Conservation (phyloP, 1,140 invertebrate species). For the Cepaea nemoralis region DNA sequence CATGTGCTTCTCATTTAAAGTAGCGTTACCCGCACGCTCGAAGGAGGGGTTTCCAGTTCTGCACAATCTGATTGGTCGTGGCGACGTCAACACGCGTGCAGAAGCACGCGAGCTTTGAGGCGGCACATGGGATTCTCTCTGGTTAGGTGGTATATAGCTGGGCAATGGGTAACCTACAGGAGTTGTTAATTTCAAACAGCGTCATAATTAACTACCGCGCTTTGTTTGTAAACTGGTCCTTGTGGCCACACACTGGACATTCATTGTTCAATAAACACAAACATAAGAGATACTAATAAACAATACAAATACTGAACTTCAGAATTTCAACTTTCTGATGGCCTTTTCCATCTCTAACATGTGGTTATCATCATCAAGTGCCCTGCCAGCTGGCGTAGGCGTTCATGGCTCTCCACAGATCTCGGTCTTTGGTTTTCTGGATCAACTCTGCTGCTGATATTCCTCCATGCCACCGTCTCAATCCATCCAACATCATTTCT, state of each 20-base stretch:
- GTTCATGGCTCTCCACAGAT: too few species aligned
- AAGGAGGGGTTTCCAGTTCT: neutral
- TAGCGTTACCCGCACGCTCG: conserved; percentile 11
- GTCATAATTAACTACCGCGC: neutral
- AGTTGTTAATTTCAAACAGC: neutral
- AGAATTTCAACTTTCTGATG: too few species aligned
- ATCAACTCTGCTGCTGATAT: too few species aligned
- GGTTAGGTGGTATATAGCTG: neutral
- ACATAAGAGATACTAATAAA: neutral
- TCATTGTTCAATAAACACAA: neutral
- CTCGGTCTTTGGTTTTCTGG: too few species aligned
- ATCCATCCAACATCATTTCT: too few species aligned
- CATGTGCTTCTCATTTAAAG: neutral
- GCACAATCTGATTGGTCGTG: neutral
- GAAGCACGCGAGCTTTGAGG: neutral
- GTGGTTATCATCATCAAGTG: too few species aligned
- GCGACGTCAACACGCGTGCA: neutral
- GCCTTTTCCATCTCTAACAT: too few species aligned
- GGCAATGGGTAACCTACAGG: neutral
- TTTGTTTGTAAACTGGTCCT: too few species aligned
- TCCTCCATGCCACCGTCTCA: too few species aligned
- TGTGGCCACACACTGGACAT: too few species aligned
- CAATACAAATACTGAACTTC: too few species aligned
- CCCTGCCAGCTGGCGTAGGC: too few species aligned
- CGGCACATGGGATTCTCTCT: neutral